Percentiles rank a stretch among this genome's conserved stretches.
Conservation (phyloP, 2,888 invertebrate genomes). For the Tipula vernalis region DNA sequence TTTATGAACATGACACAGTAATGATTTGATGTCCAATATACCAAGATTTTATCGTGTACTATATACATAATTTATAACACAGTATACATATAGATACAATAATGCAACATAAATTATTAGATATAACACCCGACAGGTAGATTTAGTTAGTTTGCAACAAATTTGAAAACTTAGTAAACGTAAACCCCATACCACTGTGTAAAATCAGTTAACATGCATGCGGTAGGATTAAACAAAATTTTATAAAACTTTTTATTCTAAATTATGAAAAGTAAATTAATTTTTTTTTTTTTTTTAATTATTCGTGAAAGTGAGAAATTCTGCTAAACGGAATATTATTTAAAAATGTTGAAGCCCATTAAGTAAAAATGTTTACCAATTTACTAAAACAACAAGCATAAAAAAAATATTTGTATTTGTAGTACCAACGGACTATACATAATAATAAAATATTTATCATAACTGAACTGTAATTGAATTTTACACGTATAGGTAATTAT, state of each 20-base stretch:
- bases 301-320: neutral
- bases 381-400: neutral
- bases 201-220: neutral
- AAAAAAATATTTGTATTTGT: neutral
- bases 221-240: neutral
- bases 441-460: neutral
- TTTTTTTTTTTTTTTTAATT: neutral
- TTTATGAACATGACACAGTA: neutral
- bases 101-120: neutral
- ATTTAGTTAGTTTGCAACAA: neutral
- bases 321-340: neutral
- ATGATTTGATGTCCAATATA: neutral
- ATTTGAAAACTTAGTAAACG: neutral
- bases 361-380: neutral
- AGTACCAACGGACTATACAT: neutral
- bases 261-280: neutral
- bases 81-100: neutral
- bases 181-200: neutral
- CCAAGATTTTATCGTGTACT: neutral
- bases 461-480: neutral
- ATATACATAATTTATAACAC: neutral
- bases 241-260: neutral
- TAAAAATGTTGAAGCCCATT: neutral
- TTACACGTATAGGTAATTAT: neutral
- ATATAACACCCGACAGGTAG: neutral